phyloP scores from a whole-genome alignment of 2,888 invertebrate genomes.

The Platycheirus rosarum region DNA sequence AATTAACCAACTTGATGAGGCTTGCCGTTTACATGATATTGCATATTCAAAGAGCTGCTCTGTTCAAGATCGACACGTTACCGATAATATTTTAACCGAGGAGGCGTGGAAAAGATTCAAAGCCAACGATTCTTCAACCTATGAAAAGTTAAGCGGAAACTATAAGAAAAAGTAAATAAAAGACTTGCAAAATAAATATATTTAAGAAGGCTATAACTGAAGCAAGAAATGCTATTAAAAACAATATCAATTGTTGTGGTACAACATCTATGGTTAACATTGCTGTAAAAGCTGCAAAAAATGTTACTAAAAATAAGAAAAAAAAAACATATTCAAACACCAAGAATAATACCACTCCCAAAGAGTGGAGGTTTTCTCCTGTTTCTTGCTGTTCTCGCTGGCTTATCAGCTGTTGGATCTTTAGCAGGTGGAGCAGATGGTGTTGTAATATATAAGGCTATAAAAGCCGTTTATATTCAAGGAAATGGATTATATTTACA shows the following conservation, averaged over 20 bases:
- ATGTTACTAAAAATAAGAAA: constrained; percentile 4
- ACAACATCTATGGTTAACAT: constrained; percentile 44
- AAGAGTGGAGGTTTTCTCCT: constrained; percentile 70
- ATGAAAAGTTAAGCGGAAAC: no score
- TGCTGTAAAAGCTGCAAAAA: constrained; percentile 38
- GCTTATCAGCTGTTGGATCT: constrained; percentile 78
- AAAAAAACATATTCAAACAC: neutral
- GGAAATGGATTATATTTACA: neutral
- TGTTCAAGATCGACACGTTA: constrained; percentile 6
- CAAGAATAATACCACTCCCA: neutral
- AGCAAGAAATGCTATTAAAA: constrained; percentile 1
- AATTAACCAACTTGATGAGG: constrained; percentile 75
- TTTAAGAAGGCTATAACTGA: neutral
- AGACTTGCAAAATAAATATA: neutral
- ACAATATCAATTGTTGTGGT: constrained; percentile 25
- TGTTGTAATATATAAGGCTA: constrained; percentile 75
- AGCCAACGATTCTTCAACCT: neutral
- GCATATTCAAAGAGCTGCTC: constrained; percentile 43
- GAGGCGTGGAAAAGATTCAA: constrained; percentile 43
- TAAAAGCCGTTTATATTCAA: neutral
- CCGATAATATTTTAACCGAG: constrained; percentile 30
- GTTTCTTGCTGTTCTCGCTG: constrained; percentile 77
- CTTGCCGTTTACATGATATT: constrained; percentile 71
- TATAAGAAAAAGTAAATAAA: neutral
- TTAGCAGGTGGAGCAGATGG: constrained; percentile 76